Evolutionary conservation across 2,113 vertebrate genomes (phyloP).

Genomic region (Drymodes brunneopygia): DNA sequence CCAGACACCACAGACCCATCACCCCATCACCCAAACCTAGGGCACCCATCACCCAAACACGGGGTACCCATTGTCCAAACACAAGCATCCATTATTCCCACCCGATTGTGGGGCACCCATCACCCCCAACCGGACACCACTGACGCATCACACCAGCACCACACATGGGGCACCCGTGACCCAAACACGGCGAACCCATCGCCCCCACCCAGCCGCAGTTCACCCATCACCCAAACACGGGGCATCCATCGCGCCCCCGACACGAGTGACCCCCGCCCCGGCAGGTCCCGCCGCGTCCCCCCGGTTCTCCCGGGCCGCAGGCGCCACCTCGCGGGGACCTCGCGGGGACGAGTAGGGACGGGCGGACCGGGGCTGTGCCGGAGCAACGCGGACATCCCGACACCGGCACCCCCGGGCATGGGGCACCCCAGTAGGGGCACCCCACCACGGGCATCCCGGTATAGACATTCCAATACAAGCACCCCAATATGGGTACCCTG

Average conservation of each 20-base stretch:
- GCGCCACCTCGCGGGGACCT: conserved; percentile 12
- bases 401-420: too few species aligned
- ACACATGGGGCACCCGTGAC: not conserved
- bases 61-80: not conserved
- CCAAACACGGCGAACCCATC: not conserved
- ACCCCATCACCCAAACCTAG: not conserved
- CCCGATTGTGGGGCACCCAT: not conserved
- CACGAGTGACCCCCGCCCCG: not conserved
- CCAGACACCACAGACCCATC: not conserved
- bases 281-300: not conserved
- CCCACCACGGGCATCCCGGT: not conserved
- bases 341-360: not conserved
- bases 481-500: not conserved
- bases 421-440: not conserved
- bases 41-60: not conserved
- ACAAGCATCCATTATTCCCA: not conserved
- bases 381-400: not conserved
- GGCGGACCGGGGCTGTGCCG: not conserved
- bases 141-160: not conserved
- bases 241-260: too few species aligned
- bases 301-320: not conserved
- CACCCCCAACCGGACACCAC: not conserved
- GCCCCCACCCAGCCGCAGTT: not conserved
- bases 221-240: not conserved
- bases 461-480: not conserved